A percentile compares a stretch with the other conserved stretches of the same genome.
Conservation (phyloP, 2,113 vertebrate species). For the Syrrhaptes paradoxus region DNA sequence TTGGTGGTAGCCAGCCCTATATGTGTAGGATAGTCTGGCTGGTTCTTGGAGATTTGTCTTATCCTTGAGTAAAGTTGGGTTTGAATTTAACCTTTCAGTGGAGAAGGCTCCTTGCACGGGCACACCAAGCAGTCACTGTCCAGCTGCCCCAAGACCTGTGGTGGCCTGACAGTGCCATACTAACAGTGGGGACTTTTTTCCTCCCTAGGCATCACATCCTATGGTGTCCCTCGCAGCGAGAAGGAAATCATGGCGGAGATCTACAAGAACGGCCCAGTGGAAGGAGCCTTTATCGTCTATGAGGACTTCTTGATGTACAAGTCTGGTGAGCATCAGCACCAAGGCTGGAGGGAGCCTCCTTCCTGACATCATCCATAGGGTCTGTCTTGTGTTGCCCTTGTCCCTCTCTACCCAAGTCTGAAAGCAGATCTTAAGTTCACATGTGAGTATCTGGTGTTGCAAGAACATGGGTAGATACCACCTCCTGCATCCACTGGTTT, state of each 20-base stretch:
- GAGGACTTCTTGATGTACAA: conserved; percentile 92
- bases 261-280: conserved; percentile 90
- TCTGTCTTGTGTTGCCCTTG: neutral
- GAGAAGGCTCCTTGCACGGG: neutral
- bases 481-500: neutral
- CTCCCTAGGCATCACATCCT: conserved; percentile 80
- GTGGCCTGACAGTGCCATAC: neutral
- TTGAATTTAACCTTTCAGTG: neutral
- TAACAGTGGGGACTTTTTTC: neutral
- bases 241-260: conserved; percentile 89
- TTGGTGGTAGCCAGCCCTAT: neutral
- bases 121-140: neutral
- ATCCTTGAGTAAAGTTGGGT: neutral
- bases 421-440: neutral
- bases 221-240: conserved; percentile 71
- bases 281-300: conserved; percentile 89
- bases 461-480: neutral
- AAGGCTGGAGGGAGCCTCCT: neutral
- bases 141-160: neutral
- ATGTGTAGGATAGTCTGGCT: neutral
- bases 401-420: neutral
- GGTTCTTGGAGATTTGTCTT: neutral
- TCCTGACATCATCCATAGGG: rapidly evolving
- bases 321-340: conserved; percentile 76
- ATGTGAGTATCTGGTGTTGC: neutral